Evolutionary conservation across 2,888 invertebrate species (phyloP), one percentile per base, ranked within the genome.

Genomic region (Gryllus longicercus): DNA sequence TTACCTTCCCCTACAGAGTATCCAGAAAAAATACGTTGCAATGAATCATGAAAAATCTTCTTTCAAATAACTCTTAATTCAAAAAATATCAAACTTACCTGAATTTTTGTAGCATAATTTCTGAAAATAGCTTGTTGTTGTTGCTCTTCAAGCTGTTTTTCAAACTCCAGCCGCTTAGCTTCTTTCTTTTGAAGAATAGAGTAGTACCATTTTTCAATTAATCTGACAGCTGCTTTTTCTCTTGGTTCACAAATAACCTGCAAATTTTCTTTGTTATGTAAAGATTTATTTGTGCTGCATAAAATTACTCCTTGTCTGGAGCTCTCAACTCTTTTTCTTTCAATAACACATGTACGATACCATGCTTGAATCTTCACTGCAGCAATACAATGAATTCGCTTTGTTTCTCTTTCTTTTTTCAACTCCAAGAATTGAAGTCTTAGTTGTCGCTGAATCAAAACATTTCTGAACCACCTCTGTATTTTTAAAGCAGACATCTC

Each of bases 401-500:
- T 76, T 74, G 82, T 79, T 11, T 82, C 79, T 12, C 81, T 80
- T 16, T 82, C 79, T 10, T 75, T 80, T 81, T 79, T 82, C 10
- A 50, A 78, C 21, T 49, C 21, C 21, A 49, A 78, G 12, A 51
- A 10, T 4, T 23, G 23, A 63, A 49, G 51, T 23, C 49, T 63
- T 74, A 18, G 21, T 2, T 10, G 23, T 23, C 5, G 38, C 8
- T 38, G 38, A 38, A 38, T 38, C 38, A 38, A 38, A 38, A 38
- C 3, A 82, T 77, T 77, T n/a, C 38, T 38, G 5, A 38, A 25
- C n/a, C 75, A 77, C 63, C 74, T 78, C 51, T 82, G 83, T 49
- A 83, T 80, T 76, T 63, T 74, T 23, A 76, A 25, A n/a, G 83
- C 84, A 11, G 84, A 83, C 11, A 50, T 78, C 79, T 81, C 83